Conservation (phyloP, 2,797 vertebrate species). For the Chlorospingus flavigularis region DNA sequence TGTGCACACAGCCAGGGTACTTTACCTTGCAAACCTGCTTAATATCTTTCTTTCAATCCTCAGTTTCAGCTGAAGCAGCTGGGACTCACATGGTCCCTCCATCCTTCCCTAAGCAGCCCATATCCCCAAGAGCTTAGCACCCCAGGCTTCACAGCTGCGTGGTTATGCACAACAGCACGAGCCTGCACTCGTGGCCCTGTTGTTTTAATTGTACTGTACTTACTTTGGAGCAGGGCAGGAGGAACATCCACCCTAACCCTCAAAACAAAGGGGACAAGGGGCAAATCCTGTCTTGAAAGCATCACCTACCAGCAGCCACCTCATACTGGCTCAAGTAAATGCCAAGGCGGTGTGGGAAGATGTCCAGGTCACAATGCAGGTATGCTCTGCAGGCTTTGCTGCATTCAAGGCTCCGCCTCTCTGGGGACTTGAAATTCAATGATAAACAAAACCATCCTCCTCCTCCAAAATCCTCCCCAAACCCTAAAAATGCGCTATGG, state of each 20-base stretch:
- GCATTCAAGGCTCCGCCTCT: background rate
- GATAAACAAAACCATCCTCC: background rate
- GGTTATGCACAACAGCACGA: rapidly evolving
- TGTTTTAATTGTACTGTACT: background rate
- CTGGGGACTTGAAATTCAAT: background rate
- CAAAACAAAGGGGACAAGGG: background rate
- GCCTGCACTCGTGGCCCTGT: rapidly evolving
- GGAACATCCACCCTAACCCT: background rate
- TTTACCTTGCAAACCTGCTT: background rate
- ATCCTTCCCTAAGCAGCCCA: background rate
- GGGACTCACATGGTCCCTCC: background rate
- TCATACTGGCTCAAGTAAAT: background rate
- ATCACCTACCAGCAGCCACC: background rate
- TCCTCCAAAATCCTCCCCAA: background rate
- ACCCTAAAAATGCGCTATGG: background rate
- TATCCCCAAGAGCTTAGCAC: background rate
- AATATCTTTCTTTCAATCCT: background rate
- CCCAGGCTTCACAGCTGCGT: rapidly evolving
- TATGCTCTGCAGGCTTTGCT: background rate
- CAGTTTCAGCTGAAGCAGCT: background rate
- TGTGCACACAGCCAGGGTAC: background rate
- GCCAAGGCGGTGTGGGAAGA: background rate
- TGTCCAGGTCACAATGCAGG: background rate
- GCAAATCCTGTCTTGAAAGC: background rate
- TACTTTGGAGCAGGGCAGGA: background rate